These are phyloP conservation scores for Encarsia formosa DNA, from an alignment of 2,888 invertebrate species.

Conservation along the genomic window DNA sequence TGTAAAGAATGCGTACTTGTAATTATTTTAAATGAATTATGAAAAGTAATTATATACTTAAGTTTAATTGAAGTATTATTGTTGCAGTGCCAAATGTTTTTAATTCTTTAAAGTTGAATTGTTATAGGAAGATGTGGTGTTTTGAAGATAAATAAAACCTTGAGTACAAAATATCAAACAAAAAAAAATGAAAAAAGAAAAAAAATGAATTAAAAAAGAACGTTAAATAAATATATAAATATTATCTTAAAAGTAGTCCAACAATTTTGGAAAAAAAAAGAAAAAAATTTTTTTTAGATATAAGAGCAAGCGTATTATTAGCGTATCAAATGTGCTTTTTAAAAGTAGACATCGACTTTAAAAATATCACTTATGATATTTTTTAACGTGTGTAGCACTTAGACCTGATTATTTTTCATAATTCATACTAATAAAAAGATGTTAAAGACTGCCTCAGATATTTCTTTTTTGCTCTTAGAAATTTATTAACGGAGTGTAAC, in stretches of 20 bases:
- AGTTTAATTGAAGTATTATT: slow-evolving; percentile 27
- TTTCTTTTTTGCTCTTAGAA: slow-evolving; percentile 24
- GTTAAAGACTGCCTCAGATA: slow-evolving; percentile 25
- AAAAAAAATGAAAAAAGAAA: slow-evolving; percentile 19
- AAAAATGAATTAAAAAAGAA: slow-evolving; percentile 18
- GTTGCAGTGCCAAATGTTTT: slow-evolving; percentile 29
- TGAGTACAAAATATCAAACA: slow-evolving; percentile 28
- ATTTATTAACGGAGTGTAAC: slow-evolving; percentile 12
- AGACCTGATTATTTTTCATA: slow-evolving; percentile 28
- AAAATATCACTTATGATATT: slow-evolving; percentile 22
- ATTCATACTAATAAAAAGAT: slow-evolving; percentile 24
- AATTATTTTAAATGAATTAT: slow-evolving; percentile 26
- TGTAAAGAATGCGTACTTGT: slow-evolving; percentile 13
- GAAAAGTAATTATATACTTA: slow-evolving; percentile 27
- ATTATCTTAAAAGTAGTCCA: slow-evolving; percentile 23
- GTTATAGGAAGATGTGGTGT: slow-evolving; percentile 13
- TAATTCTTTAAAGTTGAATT: slow-evolving; percentile 16
- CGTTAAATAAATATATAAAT: no score
- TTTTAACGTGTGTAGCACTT: slow-evolving; percentile 21
- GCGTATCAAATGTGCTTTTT: slow-evolving; percentile 24
- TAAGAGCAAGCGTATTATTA: slow-evolving; percentile 23
- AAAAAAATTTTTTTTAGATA: slow-evolving; percentile 21
- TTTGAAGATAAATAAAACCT: slow-evolving; percentile 20
- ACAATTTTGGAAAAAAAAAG: slow-evolving; percentile 5
- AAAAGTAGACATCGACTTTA: slow-evolving; percentile 21